Evolutionary conservation across 2,113 vertebrate species (phyloP).

Genomic region (Mus pahari): DNA sequence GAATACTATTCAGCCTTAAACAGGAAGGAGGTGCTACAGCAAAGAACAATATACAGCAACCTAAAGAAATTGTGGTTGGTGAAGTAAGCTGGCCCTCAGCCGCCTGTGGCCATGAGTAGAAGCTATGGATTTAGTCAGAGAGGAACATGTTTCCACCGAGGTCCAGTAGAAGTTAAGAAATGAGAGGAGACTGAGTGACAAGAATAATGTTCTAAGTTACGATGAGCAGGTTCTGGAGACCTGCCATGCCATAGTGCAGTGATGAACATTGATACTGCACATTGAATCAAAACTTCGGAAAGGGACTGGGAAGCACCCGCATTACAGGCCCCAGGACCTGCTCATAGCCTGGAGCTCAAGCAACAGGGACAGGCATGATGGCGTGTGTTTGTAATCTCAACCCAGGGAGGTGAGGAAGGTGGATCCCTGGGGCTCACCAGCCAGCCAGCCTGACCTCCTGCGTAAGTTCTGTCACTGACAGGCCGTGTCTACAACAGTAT

Average conservation of each 20-base stretch:
- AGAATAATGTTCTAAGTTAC: not conserved
- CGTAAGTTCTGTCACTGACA: not conserved
- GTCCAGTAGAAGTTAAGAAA: not conserved
- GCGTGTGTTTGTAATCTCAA: not conserved
- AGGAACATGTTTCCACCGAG: not conserved
- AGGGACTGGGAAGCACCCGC: too few species aligned
- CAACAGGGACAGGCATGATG: too few species aligned
- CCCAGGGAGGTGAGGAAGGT: too few species aligned
- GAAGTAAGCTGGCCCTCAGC: not conserved
- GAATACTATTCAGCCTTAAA: not conserved
- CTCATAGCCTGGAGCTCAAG: not conserved
- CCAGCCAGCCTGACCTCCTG: not conserved
- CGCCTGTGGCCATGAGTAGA: accelerated
- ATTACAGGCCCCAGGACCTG: not conserved
- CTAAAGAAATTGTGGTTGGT: too few species aligned
- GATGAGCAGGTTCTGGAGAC: not conserved
- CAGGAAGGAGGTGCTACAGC: not conserved
- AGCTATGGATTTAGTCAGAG: not conserved
- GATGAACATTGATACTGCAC: not conserved
- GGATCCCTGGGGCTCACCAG: not conserved
- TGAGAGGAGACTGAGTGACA: too few species aligned
- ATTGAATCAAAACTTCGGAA: not conserved
- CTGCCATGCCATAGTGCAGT: accelerated
- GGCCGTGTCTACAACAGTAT: not conserved
- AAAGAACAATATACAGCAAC: accelerated